Evolutionary conservation across 1,140 invertebrate genomes (phyloP), one percentile per base, ranked within the genome.

Genomic region (Xylocopa sonorina): DNA sequence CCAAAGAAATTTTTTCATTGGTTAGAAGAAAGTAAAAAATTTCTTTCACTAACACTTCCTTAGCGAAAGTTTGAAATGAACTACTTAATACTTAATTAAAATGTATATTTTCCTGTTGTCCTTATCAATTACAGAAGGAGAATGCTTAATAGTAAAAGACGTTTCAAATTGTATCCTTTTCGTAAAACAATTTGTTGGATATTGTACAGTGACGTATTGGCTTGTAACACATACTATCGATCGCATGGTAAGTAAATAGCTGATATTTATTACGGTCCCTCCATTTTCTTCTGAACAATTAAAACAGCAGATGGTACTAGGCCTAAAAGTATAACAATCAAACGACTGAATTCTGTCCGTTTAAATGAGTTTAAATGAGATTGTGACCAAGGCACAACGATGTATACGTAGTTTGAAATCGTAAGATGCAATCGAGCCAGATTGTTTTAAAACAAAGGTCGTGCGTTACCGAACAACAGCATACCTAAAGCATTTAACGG

Each of bases 401-500:
- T 24, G 32, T 14, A 41, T 16, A n/a, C 27, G 38, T 43, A 21
- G 14, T 16, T 57, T n/a, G 2, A 21, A 32, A 71, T 48, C 29
- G 34, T 4, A 57, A 48, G 6, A 76, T 9, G 1, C 6, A 12
- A 46, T 38, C 18, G n/a, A n/a, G n/a, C n/a, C n/a, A n/a, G n/a
- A n/a, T n/a, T n/a, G n/a, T n/a, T n/a, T n/a, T n/a, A n/a, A n/a
- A n/a, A n/a, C n/a, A n/a, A n/a, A n/a, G n/a, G n/a, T n/a, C n/a
- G n/a, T n/a, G n/a, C n/a, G n/a, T n/a, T n/a, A n/a, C n/a, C 27
- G 32, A 32, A 66, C 63, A n/a, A 29, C 14, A 24, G 0, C 67
- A 74, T 82, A 98, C 97, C 97, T 93, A 98, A 94, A 83, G 94
- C 92, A 85, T 96, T 95, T 64, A 99, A 93, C 24, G 97, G 97